A percentile compares a stretch with the other conserved stretches of the same genome.
phyloP scores from a whole-genome alignment of 92 coral and sea anemone genomes.

The Virgularia gustaviana region DNA sequence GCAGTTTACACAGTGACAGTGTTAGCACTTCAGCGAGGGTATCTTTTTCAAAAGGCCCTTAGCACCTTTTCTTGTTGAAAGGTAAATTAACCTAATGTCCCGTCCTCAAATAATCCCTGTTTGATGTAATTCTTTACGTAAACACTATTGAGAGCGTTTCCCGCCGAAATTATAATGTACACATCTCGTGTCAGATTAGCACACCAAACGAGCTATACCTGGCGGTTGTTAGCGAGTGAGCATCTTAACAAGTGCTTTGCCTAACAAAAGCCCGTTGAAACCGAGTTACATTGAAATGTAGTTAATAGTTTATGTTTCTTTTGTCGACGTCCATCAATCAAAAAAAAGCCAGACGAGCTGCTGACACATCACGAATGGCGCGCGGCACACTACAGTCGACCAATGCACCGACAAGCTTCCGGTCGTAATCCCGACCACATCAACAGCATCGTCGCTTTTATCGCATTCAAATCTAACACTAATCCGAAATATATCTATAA shows the following conservation, averaged over 20 bases:
- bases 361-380: slow-evolving; percentile 18
- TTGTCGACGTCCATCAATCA: slow-evolving; percentile 18
- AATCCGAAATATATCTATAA: too few relatives aligned
- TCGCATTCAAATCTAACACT: not conserved
- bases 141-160: not conserved
- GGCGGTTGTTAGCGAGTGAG: too few relatives aligned
- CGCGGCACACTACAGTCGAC: slow-evolving; percentile 18
- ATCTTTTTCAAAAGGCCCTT: slow-evolving; percentile 31
- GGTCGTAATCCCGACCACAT: slow-evolving; percentile 23
- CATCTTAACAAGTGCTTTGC: too few relatives aligned
- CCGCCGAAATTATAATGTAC: too few relatives aligned
- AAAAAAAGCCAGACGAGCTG: not conserved
- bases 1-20: too few relatives aligned
- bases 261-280: too few relatives aligned
- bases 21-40: too few relatives aligned
- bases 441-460: slow-evolving; percentile 8
- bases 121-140: not conserved
- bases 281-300: too few relatives aligned
- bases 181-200: not conserved
- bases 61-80: slow-evolving; percentile 34
- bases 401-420: slow-evolving; percentile 22
- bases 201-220: not conserved
- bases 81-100: slow-evolving; percentile 22
- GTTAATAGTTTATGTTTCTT: too few relatives aligned
- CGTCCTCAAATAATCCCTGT: not conserved